A percentile compares a stretch with the other conserved stretches of the same genome.
Conservation (phyloP, 1,140 invertebrate genomes). For the Lysiphlebus fabarum region DNA sequence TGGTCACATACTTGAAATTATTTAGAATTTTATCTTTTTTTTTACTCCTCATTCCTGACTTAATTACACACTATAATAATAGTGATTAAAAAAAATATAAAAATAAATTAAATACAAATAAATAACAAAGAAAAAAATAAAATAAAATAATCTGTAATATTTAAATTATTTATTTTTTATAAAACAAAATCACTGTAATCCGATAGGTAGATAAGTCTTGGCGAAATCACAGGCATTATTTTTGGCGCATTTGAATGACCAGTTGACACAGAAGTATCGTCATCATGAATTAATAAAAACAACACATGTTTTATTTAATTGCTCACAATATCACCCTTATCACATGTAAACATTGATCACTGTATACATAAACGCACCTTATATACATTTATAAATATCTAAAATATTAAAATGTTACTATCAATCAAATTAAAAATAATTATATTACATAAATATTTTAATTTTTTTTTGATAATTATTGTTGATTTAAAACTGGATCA, state of each 20-base stretch:
- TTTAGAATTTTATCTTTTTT: too few relatives aligned
- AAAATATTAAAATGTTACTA: too few relatives aligned
- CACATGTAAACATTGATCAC: constrained; percentile 25
- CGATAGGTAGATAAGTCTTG: constrained; percentile 24
- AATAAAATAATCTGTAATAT: background rate
- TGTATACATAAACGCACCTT: constrained; percentile 5
- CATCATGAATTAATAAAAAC: background rate
- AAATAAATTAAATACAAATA: constrained; percentile 8
- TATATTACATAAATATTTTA: too few relatives aligned
- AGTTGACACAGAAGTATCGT: constrained; percentile 17
- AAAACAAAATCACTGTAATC: constrained; percentile 15
- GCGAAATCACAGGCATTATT: constrained; percentile 23
- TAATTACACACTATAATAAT: too few relatives aligned
- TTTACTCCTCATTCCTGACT: too few relatives aligned
- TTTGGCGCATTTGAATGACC: constrained; percentile 12
- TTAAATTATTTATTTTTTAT: background rate
- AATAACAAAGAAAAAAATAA: background rate
- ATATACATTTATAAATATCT: too few relatives aligned
- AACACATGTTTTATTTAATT: background rate
- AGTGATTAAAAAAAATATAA: background rate
- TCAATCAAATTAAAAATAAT: too few relatives aligned
- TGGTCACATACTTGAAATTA: too few relatives aligned
- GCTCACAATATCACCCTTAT: background rate
- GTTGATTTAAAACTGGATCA: too few relatives aligned
- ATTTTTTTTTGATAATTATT: too few relatives aligned